A percentile compares a stretch with the other conserved stretches of the same genome.
These are phyloP conservation scores for Macrotrachela quadricornifera DNA, from an alignment of 1,140 invertebrate genomes.

Conservation along the genomic window DNA sequence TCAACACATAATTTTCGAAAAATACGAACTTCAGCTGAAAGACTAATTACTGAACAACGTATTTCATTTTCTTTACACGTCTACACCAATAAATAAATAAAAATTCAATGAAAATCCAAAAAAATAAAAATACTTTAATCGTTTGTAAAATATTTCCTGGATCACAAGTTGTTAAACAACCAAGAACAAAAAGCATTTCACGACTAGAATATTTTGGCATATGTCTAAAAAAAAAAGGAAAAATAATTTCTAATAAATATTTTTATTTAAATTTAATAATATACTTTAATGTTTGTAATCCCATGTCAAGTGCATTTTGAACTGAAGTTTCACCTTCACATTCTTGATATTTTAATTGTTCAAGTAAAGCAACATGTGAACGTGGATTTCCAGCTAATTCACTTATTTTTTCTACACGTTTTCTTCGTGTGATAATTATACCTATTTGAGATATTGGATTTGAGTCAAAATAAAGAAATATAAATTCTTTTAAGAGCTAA, in stretches of 20 bases:
- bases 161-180: constrained; percentile 83
- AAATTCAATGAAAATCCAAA: too few species aligned
- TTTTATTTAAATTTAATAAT: background rate
- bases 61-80: constrained; percentile 36
- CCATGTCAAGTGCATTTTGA: constrained; percentile 76
- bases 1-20: constrained; percentile 58
- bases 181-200: constrained; percentile 63
- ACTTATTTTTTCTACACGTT: constrained; percentile 70
- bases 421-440: constrained; percentile 68
- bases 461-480: constrained; percentile 90
- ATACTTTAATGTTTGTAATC: constrained; percentile 50
- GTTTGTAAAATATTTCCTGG: constrained; percentile 71
- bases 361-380: constrained; percentile 27
- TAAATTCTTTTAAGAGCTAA: constrained; percentile 68
- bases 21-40: constrained; percentile 78
- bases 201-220: constrained; percentile 75
- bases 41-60: constrained; percentile 71
- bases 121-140: constrained; percentile 46
- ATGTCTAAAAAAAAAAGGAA: constrained; percentile 32
- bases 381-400: constrained; percentile 48
- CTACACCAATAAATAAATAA: too few species aligned
- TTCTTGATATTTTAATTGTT: constrained; percentile 19
- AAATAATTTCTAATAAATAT: background rate
- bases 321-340: constrained; percentile 70
- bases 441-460: constrained; percentile 94